Evolutionary conservation across 2,888 invertebrate species (phyloP), one percentile per base, ranked within the genome.

Genomic region (Panopea generosa): DNA sequence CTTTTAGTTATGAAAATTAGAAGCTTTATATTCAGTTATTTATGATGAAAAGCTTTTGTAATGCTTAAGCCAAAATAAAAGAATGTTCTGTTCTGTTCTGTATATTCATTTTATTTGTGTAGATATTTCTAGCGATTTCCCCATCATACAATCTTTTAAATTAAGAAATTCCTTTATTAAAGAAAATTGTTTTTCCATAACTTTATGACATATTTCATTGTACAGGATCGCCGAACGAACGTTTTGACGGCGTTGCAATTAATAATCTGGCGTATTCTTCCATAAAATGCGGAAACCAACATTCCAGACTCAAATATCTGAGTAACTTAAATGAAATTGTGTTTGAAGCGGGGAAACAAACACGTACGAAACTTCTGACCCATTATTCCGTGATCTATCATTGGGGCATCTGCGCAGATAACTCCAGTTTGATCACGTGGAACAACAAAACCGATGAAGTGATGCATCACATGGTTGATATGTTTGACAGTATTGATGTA

Each of bases 371-470:
- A 7, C 53, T 85, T 16, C 40, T 75, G 45, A 81, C 84, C 9
- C 85, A 85, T 59, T 85, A 76, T 40, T 85, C 85, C 0, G 62
- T 84, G 3, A 72, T 82, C 61, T 85, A 83, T 82, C 76, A 84
- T 55, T 85, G 85, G 85, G 83, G 85, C 9, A 70, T 22, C 1
- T 79, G 83, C 70, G 43, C 47, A 49, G 56, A 45, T 18, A 45
- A 16, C 2, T 49, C 43, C 0, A 62, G 68, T 56, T 18, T 62
- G 49, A 73, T 85, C 27, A 74, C 73, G 40, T 85, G 77, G 77
- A 75, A 76, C 47, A 73, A 74, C 7, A 81, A 79, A 66, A 81
- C 61, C 1, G 52, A 22, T 45, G 68, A 76, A 50, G 84, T 59
- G 2, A 56, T 43, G 2, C 62, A 62, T 59, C 85, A 85, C 57